Base-by-base conservation (phyloP, 2,888 invertebrate species). In the Ommatoiulus sabulosus region DNA sequence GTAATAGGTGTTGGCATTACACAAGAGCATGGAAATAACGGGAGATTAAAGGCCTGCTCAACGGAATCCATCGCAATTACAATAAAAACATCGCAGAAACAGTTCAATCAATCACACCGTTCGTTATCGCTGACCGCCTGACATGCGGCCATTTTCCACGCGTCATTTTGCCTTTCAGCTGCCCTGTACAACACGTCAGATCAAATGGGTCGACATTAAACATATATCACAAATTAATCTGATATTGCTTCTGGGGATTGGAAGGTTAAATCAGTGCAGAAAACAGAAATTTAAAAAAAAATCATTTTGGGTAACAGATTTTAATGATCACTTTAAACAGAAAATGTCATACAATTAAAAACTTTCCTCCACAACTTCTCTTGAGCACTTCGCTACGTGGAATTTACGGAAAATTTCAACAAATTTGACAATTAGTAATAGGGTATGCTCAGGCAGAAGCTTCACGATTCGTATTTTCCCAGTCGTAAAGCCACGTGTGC, bases 141-240 rank as follows among this genome's bases (percentile, higher is more conserved):
- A 57, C 57, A 57, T n/a, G 57, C 57, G 57, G 57, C 57, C 57
- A 57, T 57, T 57, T 57, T 57, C 57, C 2, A n/a, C 5, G n/a
- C 57, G 57, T 57, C 57, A 57, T 57, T 57, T 57, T 57, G 57
- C 17, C 57, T 57, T 57, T 57, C 57, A 57, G 57, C 57, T 57
- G 57, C n/a, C n/a, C 57, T 57, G 57, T 57, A 57, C n/a, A 57
- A 57, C 57, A 57, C 57, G n/a, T 57, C n/a, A 57, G 57, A n/a
- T 57, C 57, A 57, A 57, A 57, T 57, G n/a, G 57, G 57, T n/a
- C n/a, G 57, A n/a, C 57, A 57, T 57, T 57, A 57, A 57, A 12
- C 52, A 52, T n/a, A 57, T 57, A 57, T n/a, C 17, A 17, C 4
- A n/a, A n/a, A 3, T 57, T 57, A 57, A 57, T 57, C 5, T 5